Evolutionary conservation across 1,140 invertebrate genomes (phyloP), one percentile per base, ranked within the genome.

Genomic region (Drosophila willistoni): DNA sequence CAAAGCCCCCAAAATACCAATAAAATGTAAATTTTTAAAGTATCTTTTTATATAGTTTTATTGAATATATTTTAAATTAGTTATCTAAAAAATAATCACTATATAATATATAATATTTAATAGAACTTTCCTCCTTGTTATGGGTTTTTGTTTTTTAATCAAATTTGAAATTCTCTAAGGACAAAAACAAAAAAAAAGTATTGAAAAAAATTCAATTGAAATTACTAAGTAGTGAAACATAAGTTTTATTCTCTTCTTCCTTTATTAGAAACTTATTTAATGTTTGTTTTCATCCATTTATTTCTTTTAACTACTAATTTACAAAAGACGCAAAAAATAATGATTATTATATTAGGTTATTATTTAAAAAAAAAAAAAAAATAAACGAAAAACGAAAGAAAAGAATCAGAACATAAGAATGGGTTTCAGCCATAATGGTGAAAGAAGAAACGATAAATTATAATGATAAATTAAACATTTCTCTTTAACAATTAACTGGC

Each of bases 61-160:
- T 87, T 89, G 77, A 80, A 87, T 89, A 89, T 77, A 70, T 73
- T 80, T 87, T 89, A 89, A 87, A 87, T 87, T 87, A 87, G 84
- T 87, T 89, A 80, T 79, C 77, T 83, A 87, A 74, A 72, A 87
- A 89, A 86, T 86, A 86, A 79, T 86, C 79, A 76, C 82, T 77
- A 79, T 77, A 61, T 70, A 68, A 86, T 82, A 79, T 56, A 77
- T 64, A 47, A 77, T 73, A 65, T 80, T 69, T 69, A 76, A 79
- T 82, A 79, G 44, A 84, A 84, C 71, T 81, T 78, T 39, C 79
- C 64, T 71, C 74, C 71, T 84, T 77, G 71, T 70, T 73, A 69
- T 22, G 36, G 57, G 64, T 77, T 67, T 54, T 64, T 36, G 13
- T 64, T 51, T 51, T 51, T 51, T 14, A 34, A 25, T 12, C 22